Conservation (phyloP, 1,140 invertebrate genomes). For the Pentalonia nigronervosa region DNA sequence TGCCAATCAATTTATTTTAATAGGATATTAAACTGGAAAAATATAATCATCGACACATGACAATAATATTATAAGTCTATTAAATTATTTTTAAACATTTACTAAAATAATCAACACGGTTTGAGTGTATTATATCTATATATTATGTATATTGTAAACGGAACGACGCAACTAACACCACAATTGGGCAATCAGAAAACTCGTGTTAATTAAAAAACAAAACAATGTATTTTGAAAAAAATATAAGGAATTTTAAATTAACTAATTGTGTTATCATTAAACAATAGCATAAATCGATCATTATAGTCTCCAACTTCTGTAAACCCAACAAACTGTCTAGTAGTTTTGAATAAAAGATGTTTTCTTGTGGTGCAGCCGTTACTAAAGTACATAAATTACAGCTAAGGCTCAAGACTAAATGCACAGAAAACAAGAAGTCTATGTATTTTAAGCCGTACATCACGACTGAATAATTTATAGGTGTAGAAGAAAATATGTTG, state of each 20-base stretch:
- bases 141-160: too few species aligned
- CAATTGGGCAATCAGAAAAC: neutral
- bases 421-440: neutral
- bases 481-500: neutral
- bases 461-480: conserved; percentile 31
- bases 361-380: conserved; percentile 25
- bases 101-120: neutral
- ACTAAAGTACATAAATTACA: conserved; percentile 24
- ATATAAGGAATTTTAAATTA: neutral
- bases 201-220: neutral
- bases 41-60: neutral
- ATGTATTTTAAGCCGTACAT: neutral
- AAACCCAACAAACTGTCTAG: neutral
- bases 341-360: conserved; percentile 46
- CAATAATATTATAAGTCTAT: too few species aligned
- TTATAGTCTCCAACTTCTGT: neutral
- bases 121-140: neutral
- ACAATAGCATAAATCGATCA: neutral
- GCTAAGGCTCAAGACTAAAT: neutral
- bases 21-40: neutral
- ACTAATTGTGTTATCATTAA: conserved; percentile 3
- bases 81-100: neutral
- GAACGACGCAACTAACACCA: too few species aligned
- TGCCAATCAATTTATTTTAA: too few species aligned
- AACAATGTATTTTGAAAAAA: neutral